Conservation (phyloP, 1,140 invertebrate species). For the Drosophila azteca region DNA sequence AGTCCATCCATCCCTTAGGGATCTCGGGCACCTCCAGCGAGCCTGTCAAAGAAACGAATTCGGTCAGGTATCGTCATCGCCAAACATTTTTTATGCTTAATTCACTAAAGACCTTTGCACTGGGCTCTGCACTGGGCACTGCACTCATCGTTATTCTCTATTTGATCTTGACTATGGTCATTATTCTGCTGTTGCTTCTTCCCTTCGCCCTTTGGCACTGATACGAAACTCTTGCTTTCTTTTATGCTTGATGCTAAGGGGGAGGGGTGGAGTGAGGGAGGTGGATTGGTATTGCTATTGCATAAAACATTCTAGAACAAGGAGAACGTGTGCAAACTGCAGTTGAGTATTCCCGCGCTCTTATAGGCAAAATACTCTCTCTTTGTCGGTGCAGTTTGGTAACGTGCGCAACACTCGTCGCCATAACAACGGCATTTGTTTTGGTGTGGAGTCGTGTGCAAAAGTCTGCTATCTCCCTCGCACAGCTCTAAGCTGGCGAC, state of each 20-base stretch:
- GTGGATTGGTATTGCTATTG: conserved; percentile 12
- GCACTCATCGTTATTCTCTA: no score
- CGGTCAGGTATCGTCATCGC: background rate
- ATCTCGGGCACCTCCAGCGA: conserved; percentile 49
- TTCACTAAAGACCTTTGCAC: conserved; percentile 24
- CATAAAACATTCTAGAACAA: conserved; percentile 37
- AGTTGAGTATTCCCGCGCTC: conserved; percentile 12
- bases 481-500: background rate
- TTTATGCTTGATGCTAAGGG: background rate
- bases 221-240: conserved; percentile 45
- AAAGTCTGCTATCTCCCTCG: conserved; percentile 38
- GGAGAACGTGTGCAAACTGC: conserved; percentile 61
- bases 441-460: conserved; percentile 73
- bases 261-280: background rate
- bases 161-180: conserved; percentile 35
- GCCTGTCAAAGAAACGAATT: conserved; percentile 29
- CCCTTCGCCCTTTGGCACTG: conserved; percentile 30
- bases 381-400: conserved; percentile 41
- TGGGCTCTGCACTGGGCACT: conserved; percentile 3
- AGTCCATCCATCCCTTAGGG: conserved; percentile 87
- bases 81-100: background rate
- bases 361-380: background rate
- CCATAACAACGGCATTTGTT: conserved; percentile 78
- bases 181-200: conserved; percentile 14
- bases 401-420: conserved; percentile 60